A percentile compares a stretch with the other conserved stretches of the same genome.
These are phyloP conservation scores for Antigone vipio DNA, from an alignment of 2,113 vertebrate genomes.

Conservation along the genomic window DNA sequence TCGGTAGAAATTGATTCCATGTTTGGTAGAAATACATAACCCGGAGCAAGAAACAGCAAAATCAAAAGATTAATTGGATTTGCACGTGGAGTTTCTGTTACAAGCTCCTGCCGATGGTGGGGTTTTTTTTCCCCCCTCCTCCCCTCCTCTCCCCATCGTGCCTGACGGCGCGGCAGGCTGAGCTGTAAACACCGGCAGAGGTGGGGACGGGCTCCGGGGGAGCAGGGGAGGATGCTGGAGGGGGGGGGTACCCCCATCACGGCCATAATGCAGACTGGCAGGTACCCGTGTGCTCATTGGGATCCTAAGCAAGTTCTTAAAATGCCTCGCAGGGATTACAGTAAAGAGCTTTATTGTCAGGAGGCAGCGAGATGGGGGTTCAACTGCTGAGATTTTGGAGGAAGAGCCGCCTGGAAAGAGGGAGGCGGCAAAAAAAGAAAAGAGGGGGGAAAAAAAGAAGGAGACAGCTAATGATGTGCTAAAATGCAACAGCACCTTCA, in stretches of 20 bases:
- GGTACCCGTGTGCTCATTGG: background rate
- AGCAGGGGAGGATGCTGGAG: background rate
- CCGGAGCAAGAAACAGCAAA: constrained; percentile 13
- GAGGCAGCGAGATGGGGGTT: background rate
- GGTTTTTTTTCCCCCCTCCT: background rate
- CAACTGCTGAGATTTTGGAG: background rate
- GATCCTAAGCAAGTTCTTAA: background rate
- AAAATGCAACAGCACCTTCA: constrained; percentile 77
- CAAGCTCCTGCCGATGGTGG: background rate
- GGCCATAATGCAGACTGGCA: background rate
- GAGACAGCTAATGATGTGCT: constrained; percentile 73
- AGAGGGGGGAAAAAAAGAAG: background rate
- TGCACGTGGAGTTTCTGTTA: constrained; percentile 16
- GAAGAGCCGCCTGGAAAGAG: background rate
- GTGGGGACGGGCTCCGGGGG: background rate
- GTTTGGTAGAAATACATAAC: constrained; percentile 56
- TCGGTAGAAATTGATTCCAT: constrained; percentile 9
- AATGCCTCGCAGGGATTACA: constrained; percentile 23
- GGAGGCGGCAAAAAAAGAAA: background rate
- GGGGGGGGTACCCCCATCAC: background rate
- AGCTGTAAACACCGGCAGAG: background rate
- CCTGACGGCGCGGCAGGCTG: background rate
- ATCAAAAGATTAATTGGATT: constrained; percentile 63
- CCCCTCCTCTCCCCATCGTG: background rate
- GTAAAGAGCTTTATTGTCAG: constrained; percentile 32